Percentiles rank a stretch among this genome's conserved stretches.
Conservation (phyloP, 2,113 vertebrate species). For the Platichthys flesus region DNA sequence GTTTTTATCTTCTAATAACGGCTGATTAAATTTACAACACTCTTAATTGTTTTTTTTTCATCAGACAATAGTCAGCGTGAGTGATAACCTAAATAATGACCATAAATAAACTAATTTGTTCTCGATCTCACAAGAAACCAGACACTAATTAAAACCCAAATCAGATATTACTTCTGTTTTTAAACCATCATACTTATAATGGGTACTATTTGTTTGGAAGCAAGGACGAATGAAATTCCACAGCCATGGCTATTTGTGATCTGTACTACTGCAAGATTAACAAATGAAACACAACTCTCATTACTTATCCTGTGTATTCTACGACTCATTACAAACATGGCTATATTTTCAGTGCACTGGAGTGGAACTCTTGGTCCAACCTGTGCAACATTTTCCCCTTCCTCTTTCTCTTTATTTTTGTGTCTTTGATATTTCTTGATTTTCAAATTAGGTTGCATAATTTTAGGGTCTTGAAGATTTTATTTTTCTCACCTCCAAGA, state of each 20-base stretch:
- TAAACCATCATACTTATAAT: background rate
- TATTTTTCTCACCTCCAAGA: background rate
- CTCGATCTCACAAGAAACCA: background rate
- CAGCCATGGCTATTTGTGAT: background rate
- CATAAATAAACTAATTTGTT: slow-evolving; percentile 1
- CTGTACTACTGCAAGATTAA: background rate
- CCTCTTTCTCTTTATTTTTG: background rate
- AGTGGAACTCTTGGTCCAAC: background rate
- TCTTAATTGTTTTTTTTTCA: background rate
- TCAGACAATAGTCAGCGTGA: background rate
- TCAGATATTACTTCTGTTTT: slow-evolving; percentile 5
- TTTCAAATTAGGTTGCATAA: background rate
- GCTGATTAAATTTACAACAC: background rate
- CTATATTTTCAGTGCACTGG: background rate
- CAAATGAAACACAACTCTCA: background rate
- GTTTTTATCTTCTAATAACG: slow-evolving; percentile 1
- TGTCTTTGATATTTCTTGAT: slow-evolving; percentile 20
- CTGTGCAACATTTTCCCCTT: background rate
- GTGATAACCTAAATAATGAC: background rate
- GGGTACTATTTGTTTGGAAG: background rate
- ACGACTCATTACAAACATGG: background rate
- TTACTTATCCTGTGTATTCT: background rate
- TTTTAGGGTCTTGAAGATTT: background rate
- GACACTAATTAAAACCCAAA: slow-evolving; percentile 14
- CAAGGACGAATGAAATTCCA: background rate